A percentile compares a stretch with the other conserved stretches of the same genome.
These are phyloP conservation scores for Tortricodes alternella DNA, from an alignment of 2,888 invertebrate genomes.

Conservation along the genomic window DNA sequence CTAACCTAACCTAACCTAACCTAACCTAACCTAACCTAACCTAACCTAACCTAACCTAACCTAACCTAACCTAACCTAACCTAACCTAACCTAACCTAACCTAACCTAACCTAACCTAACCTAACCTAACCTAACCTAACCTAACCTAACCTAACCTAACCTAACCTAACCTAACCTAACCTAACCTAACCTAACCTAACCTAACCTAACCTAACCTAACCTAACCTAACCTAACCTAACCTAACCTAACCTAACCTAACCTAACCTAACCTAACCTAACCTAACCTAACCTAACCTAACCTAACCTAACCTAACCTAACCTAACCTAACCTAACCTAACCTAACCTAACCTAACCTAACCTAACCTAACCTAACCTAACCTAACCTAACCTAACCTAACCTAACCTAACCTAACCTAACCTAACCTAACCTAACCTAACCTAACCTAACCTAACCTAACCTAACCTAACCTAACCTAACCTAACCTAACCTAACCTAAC, in stretches of 20 bases:
- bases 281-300: neutral
- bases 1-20: neutral
- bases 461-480: neutral
- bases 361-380: neutral
- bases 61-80: neutral
- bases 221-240: neutral
- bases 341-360: neutral
- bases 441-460: neutral
- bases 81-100: neutral
- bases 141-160: neutral
- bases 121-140: neutral
- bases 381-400: neutral
- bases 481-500: neutral
- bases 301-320: neutral
- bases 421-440: neutral
- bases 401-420: neutral
- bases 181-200: neutral
- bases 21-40: neutral
- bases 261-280: neutral
- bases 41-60: neutral
- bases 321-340: neutral
- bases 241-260: neutral
- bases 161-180: neutral
- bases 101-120: neutral
- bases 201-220: neutral